Percentiles rank a stretch among this genome's conserved stretches.
Evolutionary conservation across 2,797 vertebrate genomes (phyloP).

Genomic region (Labeo calbasu): DNA sequence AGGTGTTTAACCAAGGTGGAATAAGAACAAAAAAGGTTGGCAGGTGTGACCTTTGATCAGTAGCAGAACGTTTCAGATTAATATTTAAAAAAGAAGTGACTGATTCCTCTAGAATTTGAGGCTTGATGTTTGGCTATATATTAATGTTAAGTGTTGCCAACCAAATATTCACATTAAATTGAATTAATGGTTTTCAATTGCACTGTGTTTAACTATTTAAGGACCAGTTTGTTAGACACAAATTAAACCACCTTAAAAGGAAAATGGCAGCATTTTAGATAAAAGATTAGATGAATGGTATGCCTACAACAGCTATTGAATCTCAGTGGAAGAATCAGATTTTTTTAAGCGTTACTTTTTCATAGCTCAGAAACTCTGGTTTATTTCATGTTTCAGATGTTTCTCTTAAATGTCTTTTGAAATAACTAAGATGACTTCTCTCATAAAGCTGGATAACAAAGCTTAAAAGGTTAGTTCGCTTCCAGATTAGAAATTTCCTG

Average conservation of each 20-base stretch:
- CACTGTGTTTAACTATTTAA: background rate
- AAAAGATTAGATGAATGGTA: background rate
- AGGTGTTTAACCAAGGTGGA: slow-evolving; percentile 25
- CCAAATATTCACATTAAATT: background rate
- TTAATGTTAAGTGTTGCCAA: too few species aligned
- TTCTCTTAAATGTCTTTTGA: background rate
- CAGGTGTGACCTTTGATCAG: slow-evolving; percentile 64
- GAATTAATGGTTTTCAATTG: background rate
- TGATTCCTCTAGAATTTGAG: background rate
- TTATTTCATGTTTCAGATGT: background rate
- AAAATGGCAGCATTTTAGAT: background rate
- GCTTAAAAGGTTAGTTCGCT: background rate
- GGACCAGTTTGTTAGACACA: background rate
- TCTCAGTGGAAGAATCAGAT: background rate
- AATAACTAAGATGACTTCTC: background rate
- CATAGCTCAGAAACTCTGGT: background rate
- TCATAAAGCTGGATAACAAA: too few species aligned
- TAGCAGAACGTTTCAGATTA: slow-evolving; percentile 12
- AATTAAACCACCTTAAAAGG: slow-evolving; percentile 18
- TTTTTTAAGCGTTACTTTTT: background rate
- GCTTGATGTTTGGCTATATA: background rate
- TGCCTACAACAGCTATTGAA: background rate
- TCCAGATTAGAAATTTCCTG: too few species aligned
- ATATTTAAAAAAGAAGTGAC: background rate
- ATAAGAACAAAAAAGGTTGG: slow-evolving; percentile 24